phyloP scores from a whole-genome alignment of 30 jellyfish, hydroid and myxozoan genomes.

The Aurelia aurita complex sp. Pacific region DNA sequence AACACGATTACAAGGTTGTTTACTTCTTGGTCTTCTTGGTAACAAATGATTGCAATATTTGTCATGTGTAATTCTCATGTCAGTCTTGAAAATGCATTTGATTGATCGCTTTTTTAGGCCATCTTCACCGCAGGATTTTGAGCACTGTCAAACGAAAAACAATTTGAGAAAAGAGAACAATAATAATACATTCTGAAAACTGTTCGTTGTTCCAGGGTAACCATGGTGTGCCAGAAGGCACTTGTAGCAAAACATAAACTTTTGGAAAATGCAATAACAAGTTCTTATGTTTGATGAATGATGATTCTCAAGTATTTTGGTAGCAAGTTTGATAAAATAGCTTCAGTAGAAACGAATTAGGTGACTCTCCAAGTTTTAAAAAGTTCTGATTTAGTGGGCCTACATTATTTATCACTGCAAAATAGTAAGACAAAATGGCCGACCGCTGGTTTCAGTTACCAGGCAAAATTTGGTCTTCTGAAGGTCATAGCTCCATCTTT shows the following conservation, averaged over 20 bases:
- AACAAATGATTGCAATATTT: slow-evolving; percentile 36
- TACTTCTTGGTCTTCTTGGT: slow-evolving; percentile 45
- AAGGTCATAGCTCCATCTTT: too few relatives aligned
- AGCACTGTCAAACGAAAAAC: slow-evolving; percentile 39
- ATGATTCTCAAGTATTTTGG: too few relatives aligned
- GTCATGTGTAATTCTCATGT: slow-evolving; percentile 13
- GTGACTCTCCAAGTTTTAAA: neutral
- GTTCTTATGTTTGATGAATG: too few relatives aligned
- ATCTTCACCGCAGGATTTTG: slow-evolving; percentile 55
- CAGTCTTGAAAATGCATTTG: slow-evolving; percentile 43
- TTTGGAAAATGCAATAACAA: too few relatives aligned
- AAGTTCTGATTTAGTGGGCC: too few relatives aligned
- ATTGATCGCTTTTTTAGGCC: slow-evolving; percentile 54
- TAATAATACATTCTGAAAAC: neutral
- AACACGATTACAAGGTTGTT: slow-evolving; percentile 53
- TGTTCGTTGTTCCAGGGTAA: neutral
- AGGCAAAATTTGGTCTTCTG: too few relatives aligned
- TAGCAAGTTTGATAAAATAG: too few relatives aligned
- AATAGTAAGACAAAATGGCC: too few relatives aligned
- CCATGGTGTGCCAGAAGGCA: neutral
- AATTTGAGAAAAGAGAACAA: neutral
- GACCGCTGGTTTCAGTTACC: too few relatives aligned
- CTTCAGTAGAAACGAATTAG: neutral
- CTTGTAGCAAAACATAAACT: too few relatives aligned
- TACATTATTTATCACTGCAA: too few relatives aligned